These are phyloP conservation scores for Acanthochromis polyacanthus DNA, from an alignment of 2,113 vertebrate species.

Conservation along the genomic window DNA sequence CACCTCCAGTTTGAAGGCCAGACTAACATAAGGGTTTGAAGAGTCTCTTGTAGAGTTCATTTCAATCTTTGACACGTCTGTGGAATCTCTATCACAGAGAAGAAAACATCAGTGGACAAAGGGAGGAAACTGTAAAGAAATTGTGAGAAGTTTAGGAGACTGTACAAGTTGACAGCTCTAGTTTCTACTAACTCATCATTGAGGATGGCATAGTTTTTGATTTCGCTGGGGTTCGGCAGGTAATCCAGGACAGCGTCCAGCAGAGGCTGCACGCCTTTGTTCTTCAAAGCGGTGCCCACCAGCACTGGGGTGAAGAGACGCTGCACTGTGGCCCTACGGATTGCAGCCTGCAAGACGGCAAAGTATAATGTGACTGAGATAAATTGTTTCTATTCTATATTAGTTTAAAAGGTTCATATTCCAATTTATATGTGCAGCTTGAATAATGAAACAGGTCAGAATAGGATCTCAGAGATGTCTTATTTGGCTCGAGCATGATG, in stretches of 20 bases:
- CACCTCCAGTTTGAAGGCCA: conserved; percentile 98
- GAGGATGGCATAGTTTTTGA: conserved; percentile 91
- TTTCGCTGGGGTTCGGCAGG: conserved; percentile 93
- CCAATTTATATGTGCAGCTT: background rate
- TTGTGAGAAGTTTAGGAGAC: background rate
- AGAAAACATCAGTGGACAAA: background rate
- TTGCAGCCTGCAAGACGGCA: conserved; percentile 86
- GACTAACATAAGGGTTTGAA: conserved; percentile 89
- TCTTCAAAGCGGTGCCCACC: conserved; percentile 95
- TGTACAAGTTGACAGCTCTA: background rate
- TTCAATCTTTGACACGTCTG: conserved; percentile 84
- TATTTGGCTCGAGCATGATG: too few species aligned
- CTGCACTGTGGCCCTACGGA: conserved; percentile 91
- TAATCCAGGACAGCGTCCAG: conserved; percentile 93
- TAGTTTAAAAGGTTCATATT: background rate
- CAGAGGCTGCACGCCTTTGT: conserved; percentile 96
- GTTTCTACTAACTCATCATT: conserved; percentile 88
- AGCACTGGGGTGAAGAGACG: conserved; percentile 93
- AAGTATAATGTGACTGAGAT: background rate
- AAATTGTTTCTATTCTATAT: background rate
- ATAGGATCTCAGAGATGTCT: too few species aligned
- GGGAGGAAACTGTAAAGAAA: background rate
- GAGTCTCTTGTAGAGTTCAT: conserved; percentile 88
- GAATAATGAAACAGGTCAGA: too few species aligned
- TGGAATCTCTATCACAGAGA: conserved; percentile 79